Evolutionary conservation across 1,140 invertebrate genomes (phyloP).

Genomic region (Zaprionus davidi): DNA sequence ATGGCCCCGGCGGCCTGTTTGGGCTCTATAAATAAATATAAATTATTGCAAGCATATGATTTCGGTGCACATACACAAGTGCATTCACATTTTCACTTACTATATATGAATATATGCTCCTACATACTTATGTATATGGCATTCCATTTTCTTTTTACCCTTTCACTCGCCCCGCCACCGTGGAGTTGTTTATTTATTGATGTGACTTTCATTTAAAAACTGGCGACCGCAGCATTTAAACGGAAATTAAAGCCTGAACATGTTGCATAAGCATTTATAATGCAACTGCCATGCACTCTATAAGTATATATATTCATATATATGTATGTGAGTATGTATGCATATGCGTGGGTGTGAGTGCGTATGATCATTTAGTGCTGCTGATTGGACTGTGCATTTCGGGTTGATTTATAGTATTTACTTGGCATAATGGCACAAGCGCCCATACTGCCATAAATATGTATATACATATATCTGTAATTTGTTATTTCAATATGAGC

Average conservation of each 20-base stretch:
- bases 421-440: constrained; percentile 7
- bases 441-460: not conserved
- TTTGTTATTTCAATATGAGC: constrained; percentile 23
- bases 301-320: not conserved
- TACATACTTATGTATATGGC: not conserved
- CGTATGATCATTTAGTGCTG: constrained; percentile 26
- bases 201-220: constrained; percentile 71
- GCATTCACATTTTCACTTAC: not conserved
- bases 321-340: not conserved
- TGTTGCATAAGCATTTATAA: constrained; percentile 43
- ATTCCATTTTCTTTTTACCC: constrained; percentile 16
- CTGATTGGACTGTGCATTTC: constrained; percentile 28
- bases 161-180: not conserved
- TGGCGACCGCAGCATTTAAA: constrained; percentile 62
- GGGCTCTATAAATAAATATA: constrained; percentile 67
- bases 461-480: constrained; percentile 26
- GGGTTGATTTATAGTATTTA: constrained; percentile 39
- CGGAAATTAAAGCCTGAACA: constrained; percentile 69
- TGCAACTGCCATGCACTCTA: constrained; percentile 1
- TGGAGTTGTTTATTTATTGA: constrained; percentile 59
- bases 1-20: constrained; percentile 17
- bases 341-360: not conserved
- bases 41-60: constrained; percentile 64
- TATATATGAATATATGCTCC: constrained; percentile 1
- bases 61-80: constrained; percentile 29